Base-by-base conservation (phyloP, 1,140 invertebrate species). In the Drusus annulatus region DNA sequence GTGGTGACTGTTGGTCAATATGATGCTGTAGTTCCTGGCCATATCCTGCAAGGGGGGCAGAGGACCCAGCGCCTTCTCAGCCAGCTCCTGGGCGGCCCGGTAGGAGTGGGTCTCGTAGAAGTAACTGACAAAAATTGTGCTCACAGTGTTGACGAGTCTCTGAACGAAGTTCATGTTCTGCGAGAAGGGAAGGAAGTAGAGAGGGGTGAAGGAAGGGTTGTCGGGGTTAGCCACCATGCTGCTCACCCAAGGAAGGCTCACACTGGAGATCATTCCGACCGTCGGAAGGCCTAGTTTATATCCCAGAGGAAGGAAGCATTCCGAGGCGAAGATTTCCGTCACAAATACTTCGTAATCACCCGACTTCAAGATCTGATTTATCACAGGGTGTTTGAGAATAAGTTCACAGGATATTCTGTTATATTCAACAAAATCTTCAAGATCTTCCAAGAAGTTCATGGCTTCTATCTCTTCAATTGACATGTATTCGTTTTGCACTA, bases 181-280 rank as follows among this genome's bases (percentile, higher is more conserved):
- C 0, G 85, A 80, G 19, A 86, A 87, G 0, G 84, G 78, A 0
- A 89, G 25, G 51, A 92, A 84, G 65, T 87, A 90, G 21, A 87
- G 88, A 0, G 92, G 90, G 21, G 90, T 86, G 78, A 89, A 87
- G 0, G 91, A 90, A 0, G 90, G 83, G 28, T 89, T 91, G 16
- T 91, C 88, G 0, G 91, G 89, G 84, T 91, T 91, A 2, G 85
- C 90, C 45, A 91, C 87, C 76, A 89, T 85, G 7, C 88, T 86
- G 68, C 90, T 86, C 10, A 87, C 83, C 90, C 91, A 92, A 2
- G 91, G 90, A 81, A 91, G 90, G 3, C 90, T 79, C 1, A 87
- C 86, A 25, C 87, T 85, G 4, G 90, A 88, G 76, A 87, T 87
- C 0, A 90, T 81, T 0, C 88, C 89, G 10, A 92, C 84, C 6